Conservation (phyloP, 2,113 vertebrate species). For the Phaethon lepturus region DNA sequence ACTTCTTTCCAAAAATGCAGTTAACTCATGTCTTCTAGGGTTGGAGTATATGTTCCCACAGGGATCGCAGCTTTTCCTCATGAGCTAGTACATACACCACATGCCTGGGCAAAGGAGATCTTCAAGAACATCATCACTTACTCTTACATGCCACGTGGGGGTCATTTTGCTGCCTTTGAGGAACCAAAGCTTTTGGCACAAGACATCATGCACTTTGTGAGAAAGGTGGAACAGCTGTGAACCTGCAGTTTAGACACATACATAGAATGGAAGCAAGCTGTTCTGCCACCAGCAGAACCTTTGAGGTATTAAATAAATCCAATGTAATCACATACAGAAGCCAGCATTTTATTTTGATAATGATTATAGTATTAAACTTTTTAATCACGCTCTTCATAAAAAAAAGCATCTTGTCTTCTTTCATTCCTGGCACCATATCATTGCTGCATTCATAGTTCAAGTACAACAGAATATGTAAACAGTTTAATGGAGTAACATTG, state of each 20-base stretch:
- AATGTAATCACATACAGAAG: background rate
- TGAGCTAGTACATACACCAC: constrained; percentile 79
- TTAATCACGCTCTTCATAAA: background rate
- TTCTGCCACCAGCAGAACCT: background rate
- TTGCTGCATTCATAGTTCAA: constrained; percentile 10
- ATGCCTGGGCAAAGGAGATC: constrained; percentile 69
- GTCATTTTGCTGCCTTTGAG: constrained; percentile 89
- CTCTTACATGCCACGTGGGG: constrained; percentile 82
- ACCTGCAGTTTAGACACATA: background rate
- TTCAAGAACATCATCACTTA: constrained; percentile 82
- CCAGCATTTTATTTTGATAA: background rate
- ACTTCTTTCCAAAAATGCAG: background rate
- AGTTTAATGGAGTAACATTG: constrained; percentile 1
- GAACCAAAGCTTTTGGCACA: constrained; percentile 84
- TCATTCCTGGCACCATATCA: background rate
- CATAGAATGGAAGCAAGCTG: background rate
- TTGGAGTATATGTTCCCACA: constrained; percentile 77
- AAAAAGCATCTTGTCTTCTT: background rate
- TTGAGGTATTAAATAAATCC: background rate
- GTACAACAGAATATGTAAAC: constrained; percentile 18
- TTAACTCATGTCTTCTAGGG: constrained; percentile 63
- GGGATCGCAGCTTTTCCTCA: constrained; percentile 84
- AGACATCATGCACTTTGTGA: constrained; percentile 82
- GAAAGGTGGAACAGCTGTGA: constrained; percentile 79
- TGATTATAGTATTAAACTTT: background rate